Base-by-base conservation (phyloP, 2,797 vertebrate genomes). In the Sebastes taczanowskii region DNA sequence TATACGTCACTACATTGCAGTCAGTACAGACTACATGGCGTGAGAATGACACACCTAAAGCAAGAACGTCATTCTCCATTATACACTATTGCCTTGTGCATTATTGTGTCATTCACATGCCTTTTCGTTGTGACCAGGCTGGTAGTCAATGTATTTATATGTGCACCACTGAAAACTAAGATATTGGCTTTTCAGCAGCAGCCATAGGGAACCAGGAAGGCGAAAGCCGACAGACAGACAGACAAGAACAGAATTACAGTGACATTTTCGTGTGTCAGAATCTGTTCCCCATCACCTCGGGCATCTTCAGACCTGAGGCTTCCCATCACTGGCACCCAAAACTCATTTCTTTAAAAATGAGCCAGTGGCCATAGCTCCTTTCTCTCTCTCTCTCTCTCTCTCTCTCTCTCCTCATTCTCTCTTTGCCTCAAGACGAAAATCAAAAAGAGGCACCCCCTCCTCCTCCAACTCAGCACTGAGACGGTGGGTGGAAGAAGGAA, bases 391-490 rank as follows among this genome's bases (percentile, higher is more conserved):
- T 27, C 27, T 62, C 4, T 27, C 27, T 27, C 27, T 62, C 4
- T 25, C 20, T 73, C 53, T 69, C 16, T 6, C 27, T 62, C 7
- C 13, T 46, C 66, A 11, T 11, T 84, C 71, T 80, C n/a, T 65
- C n/a, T 63, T 59, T 71, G 60, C 74, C 74, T 80, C 38, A 3
- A 80, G 75, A 71, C 55, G 61, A 58, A 80, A 77, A 42, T 75
- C 1, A 3, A 58, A 66, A 62, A 58, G 23, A 42, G 6, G 59
- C 4, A 1, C 22, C 58, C 72, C 46, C 53, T 71, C 46, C 53
- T 71, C 25, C 18, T 52, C 46, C 38, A 2, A 11, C 49, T 82
- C 67, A 3, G 52, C 27, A 9, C 58, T 6, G 64, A 86, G 66
- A 65, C 22, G 4, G 60, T 68, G 56, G 32, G 34, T 35, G 74